phyloP scores from a whole-genome alignment of 2,888 invertebrate species.

The Carterocephalus palaemon region DNA sequence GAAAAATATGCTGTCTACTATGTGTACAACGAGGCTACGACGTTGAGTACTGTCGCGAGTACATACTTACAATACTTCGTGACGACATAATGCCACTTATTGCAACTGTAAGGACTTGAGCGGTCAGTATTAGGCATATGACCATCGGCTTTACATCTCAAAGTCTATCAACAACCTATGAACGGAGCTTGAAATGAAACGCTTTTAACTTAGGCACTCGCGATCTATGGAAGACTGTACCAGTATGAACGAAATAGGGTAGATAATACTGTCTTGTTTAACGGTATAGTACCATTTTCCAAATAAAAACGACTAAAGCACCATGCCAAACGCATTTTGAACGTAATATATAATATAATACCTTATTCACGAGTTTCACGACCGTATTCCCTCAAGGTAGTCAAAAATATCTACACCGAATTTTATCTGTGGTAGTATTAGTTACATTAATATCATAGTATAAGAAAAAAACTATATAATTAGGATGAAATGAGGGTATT shows the following conservation, averaged over 20 bases:
- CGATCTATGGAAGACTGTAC: slow-evolving; percentile 70
- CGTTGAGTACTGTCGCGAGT: slow-evolving; percentile 26
- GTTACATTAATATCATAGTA: slow-evolving; percentile 18
- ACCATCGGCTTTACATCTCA: slow-evolving; percentile 17
- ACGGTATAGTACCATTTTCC: slow-evolving; percentile 54
- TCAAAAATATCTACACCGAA: slow-evolving; percentile 34
- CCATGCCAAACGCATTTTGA: slow-evolving; percentile 66
- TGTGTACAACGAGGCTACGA: slow-evolving; percentile 30
- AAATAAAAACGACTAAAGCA: slow-evolving; percentile 66
- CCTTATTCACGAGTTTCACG: slow-evolving; percentile 28
- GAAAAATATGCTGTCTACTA: slow-evolving; percentile 26
- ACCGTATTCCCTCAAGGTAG: slow-evolving; percentile 36
- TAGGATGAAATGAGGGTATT: slow-evolving; percentile 18
- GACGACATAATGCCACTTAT: too few relatives aligned
- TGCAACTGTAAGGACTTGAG: slow-evolving; percentile 25
- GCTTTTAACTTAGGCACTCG: slow-evolving; percentile 43
- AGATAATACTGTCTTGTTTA: slow-evolving; percentile 65
- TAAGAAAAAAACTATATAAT: slow-evolving; percentile 19
- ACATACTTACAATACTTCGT: slow-evolving; percentile 7
- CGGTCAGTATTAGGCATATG: slow-evolving; percentile 40
- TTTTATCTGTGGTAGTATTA: slow-evolving; percentile 31
- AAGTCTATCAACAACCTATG: slow-evolving; percentile 13
- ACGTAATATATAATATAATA: slow-evolving; percentile 46
- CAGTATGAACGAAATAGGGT: slow-evolving; percentile 55
- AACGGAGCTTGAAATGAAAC: slow-evolving; percentile 29